phyloP scores from a whole-genome alignment of 2,888 invertebrate genomes.

The Rosalia funebris region DNA sequence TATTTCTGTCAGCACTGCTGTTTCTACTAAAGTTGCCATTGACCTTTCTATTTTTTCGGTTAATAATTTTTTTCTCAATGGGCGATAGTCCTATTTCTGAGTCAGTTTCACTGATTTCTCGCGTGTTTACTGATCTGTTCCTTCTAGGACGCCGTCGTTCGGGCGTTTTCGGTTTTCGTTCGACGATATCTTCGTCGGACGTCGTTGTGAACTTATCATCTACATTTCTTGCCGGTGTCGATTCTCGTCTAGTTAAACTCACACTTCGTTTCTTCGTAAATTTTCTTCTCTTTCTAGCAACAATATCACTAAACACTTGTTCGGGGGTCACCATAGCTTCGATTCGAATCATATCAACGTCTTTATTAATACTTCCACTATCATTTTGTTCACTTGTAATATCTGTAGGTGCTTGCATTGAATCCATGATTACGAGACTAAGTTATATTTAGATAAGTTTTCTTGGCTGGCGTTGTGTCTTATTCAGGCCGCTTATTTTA shows the following conservation, averaged over 20 bases:
- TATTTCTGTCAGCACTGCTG: conserved; percentile 19
- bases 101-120: conserved; percentile 36
- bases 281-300: conserved; percentile 71
- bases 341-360: conserved; percentile 48
- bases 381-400: conserved; percentile 36
- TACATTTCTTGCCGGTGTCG: conserved; percentile 69
- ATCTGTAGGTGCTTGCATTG: conserved; percentile 51
- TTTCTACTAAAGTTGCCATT: conserved; percentile 31
- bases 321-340: conserved; percentile 61
- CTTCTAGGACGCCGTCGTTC: conserved; percentile 53
- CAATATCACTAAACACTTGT: conserved; percentile 67
- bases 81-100: conserved; percentile 29
- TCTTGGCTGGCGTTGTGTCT: conserved; percentile 30
- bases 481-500: conserved; percentile 39
- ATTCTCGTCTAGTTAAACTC: conserved; percentile 69
- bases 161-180: conserved; percentile 55
- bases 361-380: conserved; percentile 27
- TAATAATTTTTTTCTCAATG: background rate
- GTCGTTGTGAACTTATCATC: conserved; percentile 46
- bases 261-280: conserved; percentile 69
- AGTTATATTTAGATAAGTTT: conserved; percentile 54
- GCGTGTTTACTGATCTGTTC: conserved; percentile 34
- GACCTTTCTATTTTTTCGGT: conserved; percentile 8
- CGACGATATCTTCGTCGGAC: conserved; percentile 60
- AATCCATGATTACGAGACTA: conserved; percentile 59